phyloP scores from a whole-genome alignment of 2,797 vertebrate genomes.

The Clarias fuscus region DNA sequence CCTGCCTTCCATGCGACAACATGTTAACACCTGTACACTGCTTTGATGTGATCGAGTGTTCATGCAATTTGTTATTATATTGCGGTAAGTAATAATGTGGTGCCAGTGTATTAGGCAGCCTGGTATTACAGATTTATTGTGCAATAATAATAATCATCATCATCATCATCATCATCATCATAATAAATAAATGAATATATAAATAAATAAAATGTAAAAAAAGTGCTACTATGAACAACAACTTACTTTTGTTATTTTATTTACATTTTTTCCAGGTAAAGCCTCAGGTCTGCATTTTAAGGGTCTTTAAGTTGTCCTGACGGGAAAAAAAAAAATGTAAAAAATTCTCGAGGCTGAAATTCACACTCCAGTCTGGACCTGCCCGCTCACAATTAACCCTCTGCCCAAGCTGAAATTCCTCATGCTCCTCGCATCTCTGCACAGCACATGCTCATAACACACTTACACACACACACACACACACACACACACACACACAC shows the following conservation, averaged over 20 bases:
- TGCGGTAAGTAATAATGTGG: not conserved
- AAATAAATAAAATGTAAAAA: not conserved
- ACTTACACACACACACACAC: not conserved
- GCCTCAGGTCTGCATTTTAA: not conserved
- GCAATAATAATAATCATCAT: too few relatives aligned
- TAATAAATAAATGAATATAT: too few relatives aligned
- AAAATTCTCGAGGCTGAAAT: constrained; percentile 65
- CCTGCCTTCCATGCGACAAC: not conserved
- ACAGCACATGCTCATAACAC: constrained; percentile 47
- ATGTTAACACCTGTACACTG: constrained; percentile 14
- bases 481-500: not conserved
- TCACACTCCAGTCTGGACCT: constrained; percentile 67
- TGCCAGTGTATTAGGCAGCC: too few relatives aligned
- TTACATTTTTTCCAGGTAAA: not conserved
- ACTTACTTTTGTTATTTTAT: not conserved
- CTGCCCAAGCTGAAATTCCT: constrained; percentile 55
- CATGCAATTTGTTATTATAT: not conserved
- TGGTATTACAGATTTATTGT: not conserved
- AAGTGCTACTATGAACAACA: not conserved
- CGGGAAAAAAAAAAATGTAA: constrained; percentile 46
- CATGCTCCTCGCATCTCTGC: constrained; percentile 63
- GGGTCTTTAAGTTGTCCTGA: constrained; percentile 55
- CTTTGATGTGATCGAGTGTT: not conserved
- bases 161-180: too few relatives aligned
- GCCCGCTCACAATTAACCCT: constrained; percentile 71